Conservation (phyloP, 2,797 vertebrate genomes). For the Sebastes cheni region DNA sequence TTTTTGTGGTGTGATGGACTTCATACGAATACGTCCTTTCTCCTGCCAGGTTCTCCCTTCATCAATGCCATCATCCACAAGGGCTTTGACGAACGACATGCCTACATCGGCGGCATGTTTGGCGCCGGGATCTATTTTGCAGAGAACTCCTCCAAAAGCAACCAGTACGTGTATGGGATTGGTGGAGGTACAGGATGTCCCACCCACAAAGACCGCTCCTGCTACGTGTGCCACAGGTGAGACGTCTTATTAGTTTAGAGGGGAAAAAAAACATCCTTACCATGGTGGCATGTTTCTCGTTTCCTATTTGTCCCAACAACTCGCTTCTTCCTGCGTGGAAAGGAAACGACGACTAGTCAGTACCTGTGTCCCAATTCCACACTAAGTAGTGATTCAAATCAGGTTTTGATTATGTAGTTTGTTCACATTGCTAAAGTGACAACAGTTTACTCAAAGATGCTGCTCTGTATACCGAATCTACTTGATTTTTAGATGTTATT, state of each 20-base stretch:
- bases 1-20: not conserved
- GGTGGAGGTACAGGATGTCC: conserved; percentile 98
- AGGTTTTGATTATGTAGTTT: not conserved
- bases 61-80: conserved; percentile 99
- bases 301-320: not conserved
- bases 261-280: fast-evolving
- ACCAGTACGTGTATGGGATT: conserved; percentile 98
- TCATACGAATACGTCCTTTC: not conserved
- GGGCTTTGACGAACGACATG: conserved; percentile 98
- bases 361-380: not conserved
- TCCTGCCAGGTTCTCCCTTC: conserved; percentile 92
- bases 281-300: not conserved
- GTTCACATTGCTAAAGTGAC: not conserved
- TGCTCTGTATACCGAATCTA: not conserved
- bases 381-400: not conserved
- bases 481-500: not conserved
- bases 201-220: conserved; percentile 97
- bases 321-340: not conserved
- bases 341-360: too few species aligned
- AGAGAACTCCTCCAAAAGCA: conserved; percentile 99
- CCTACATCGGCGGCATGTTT: conserved; percentile 99
- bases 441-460: not conserved
- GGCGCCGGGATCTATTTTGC: conserved; percentile 99
- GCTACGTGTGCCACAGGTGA: conserved; percentile 97
- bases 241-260: not conserved